These are phyloP conservation scores for Epinotia nisella DNA, from an alignment of 2,888 invertebrate species.

Conservation along the genomic window DNA sequence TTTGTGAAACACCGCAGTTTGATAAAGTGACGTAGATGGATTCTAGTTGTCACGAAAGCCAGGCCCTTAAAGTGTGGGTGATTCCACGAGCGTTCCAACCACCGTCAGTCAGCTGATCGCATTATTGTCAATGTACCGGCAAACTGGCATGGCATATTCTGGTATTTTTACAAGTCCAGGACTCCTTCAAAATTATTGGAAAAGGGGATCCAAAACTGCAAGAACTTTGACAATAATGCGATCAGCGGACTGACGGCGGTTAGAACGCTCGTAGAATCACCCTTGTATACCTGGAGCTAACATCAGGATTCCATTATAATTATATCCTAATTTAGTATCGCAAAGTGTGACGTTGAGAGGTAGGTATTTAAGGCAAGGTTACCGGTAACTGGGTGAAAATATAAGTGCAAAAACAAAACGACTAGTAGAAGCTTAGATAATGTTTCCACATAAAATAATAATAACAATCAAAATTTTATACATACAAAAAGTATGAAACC, in stretches of 20 bases:
- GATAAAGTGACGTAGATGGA: conserved; percentile 5
- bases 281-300: neutral
- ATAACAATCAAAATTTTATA: neutral
- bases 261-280: too few species aligned
- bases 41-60: neutral
- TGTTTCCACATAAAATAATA: neutral
- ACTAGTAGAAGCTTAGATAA: neutral
- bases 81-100: too few species aligned
- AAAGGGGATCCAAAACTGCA: too few species aligned
- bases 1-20: conserved; percentile 7
- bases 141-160: too few species aligned
- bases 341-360: neutral
- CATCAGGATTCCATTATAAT: conserved; percentile 7
- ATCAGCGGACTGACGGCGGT: too few species aligned
- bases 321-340: conserved; percentile 1
- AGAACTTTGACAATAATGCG: too few species aligned
- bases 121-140: too few species aligned
- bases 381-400: neutral
- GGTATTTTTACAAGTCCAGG: too few species aligned
- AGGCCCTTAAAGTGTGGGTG: neutral
- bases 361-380: too few species aligned
- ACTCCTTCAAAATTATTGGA: too few species aligned
- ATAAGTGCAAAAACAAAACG: neutral
- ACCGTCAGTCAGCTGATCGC: too few species aligned
- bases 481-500: neutral